Evolutionary conservation across 2,888 invertebrate genomes (phyloP).

Genomic region (Rutpela maculata): DNA sequence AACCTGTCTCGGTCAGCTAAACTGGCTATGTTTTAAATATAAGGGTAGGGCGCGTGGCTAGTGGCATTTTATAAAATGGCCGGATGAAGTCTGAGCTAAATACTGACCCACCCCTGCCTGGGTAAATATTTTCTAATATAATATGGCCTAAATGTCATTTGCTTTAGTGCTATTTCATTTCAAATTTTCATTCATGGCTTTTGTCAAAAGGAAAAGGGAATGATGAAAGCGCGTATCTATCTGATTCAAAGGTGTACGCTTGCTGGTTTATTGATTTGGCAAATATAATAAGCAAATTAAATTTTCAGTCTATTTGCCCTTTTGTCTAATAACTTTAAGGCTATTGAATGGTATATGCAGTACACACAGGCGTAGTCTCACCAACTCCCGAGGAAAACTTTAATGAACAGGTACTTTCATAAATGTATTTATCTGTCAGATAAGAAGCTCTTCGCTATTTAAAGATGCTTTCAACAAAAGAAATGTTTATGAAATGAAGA

Average conservation of each 20-base stretch:
- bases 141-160: constrained; percentile 55
- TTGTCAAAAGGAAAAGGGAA: constrained; percentile 38
- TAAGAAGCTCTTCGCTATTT: background rate
- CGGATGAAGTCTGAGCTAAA: constrained; percentile 45
- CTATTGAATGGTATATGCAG: constrained; percentile 41
- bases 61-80: constrained; percentile 55
- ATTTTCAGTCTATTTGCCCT: constrained; percentile 59
- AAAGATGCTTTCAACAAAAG: background rate
- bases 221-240: constrained; percentile 50
- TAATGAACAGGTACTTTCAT: constrained; percentile 14
- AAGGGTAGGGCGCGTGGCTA: constrained; percentile 51
- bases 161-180: constrained; percentile 51
- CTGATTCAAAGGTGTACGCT: constrained; percentile 57
- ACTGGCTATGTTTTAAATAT: constrained; percentile 54
- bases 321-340: constrained; percentile 53
- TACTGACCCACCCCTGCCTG: constrained; percentile 36
- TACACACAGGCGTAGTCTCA: constrained; percentile 5
- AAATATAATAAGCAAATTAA: constrained; percentile 65
- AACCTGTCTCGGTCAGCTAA: constrained; percentile 58
- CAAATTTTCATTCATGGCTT: constrained; percentile 47
- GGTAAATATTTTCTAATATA: constrained; percentile 56
- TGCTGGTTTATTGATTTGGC: constrained; percentile 60
- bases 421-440: constrained; percentile 16
- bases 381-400: background rate
- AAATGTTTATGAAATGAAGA: constrained; percentile 4